These are phyloP conservation scores for Epinephelus moara DNA, from an alignment of 2,113 vertebrate species.

Conservation along the genomic window DNA sequence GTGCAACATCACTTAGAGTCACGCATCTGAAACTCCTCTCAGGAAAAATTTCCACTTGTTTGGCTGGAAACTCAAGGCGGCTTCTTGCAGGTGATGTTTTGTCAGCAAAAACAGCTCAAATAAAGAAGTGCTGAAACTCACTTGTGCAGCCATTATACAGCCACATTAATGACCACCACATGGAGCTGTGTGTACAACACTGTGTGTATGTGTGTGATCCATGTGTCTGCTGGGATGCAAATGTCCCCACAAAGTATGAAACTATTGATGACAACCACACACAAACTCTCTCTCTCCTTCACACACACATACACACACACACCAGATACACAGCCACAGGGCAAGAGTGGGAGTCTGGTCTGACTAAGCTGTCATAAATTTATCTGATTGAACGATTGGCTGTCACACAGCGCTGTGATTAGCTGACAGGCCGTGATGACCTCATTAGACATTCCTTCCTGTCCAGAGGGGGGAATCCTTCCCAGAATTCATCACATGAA, in stretches of 20 bases:
- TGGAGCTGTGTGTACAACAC: no score
- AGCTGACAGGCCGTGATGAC: slow-evolving; percentile 48
- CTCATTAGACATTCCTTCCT: slow-evolving; percentile 49
- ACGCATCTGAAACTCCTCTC: not conserved
- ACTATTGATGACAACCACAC: not conserved
- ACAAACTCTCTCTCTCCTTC: not conserved
- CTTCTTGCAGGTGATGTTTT: not conserved
- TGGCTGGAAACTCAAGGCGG: not conserved
- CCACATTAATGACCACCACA: not conserved
- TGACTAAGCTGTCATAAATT: slow-evolving; percentile 56
- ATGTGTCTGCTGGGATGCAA: not conserved
- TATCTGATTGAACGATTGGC: slow-evolving; percentile 53
- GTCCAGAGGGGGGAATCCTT: slow-evolving; percentile 23
- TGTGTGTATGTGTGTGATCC: no score
- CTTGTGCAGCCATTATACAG: not conserved
- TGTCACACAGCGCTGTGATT: slow-evolving; percentile 60
- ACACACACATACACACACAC: slow-evolving; percentile 11
- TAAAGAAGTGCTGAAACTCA: not conserved
- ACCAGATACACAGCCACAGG: slow-evolving; percentile 8
- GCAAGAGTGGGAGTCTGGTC: slow-evolving; percentile 35
- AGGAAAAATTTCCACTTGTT: not conserved
- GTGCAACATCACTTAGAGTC: not conserved
- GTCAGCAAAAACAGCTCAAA: not conserved
- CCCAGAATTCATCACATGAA: slow-evolving; percentile 18
- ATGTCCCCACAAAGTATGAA: slow-evolving; percentile 1